These are phyloP conservation scores for Rhea pennata DNA, from an alignment of 2,113 vertebrate genomes.

Conservation along the genomic window DNA sequence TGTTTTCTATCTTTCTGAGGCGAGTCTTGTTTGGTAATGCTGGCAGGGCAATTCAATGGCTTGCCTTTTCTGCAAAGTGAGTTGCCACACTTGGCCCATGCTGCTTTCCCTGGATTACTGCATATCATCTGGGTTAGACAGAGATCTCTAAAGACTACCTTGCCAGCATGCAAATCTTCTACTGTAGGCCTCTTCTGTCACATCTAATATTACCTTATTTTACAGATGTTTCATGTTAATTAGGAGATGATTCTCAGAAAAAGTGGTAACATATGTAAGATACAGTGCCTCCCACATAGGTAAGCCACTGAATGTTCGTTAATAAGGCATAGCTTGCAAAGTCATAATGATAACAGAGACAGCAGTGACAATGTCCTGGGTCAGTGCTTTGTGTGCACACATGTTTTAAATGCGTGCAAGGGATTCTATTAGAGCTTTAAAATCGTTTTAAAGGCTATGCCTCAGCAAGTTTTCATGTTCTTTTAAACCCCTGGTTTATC, in stretches of 20 bases:
- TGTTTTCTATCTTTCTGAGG: background rate
- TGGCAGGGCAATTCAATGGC: background rate
- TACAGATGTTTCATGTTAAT: conserved; percentile 11
- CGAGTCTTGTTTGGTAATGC: background rate
- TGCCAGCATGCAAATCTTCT: background rate
- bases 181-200: background rate
- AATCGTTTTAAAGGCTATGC: conserved; percentile 54
- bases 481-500: conserved; percentile 63
- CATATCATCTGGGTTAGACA: background rate
- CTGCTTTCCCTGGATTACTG: background rate
- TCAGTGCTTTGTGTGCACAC: conserved; percentile 43
- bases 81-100: background rate
- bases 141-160: background rate
- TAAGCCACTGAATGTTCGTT: conserved; percentile 61
- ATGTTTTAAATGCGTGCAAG: conserved; percentile 45
- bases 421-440: conserved; percentile 62
- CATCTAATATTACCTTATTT: background rate
- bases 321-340: conserved; percentile 51
- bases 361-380: conserved; percentile 48
- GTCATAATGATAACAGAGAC: conserved; percentile 61
- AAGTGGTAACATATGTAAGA: background rate
- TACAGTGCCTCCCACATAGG: background rate
- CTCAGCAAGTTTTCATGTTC: conserved; percentile 62
- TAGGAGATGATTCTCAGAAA: conserved; percentile 7
- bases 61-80: background rate